Evolutionary conservation across 2,888 invertebrate genomes (phyloP), one percentile per base, ranked within the genome.

Genomic region (Drosophila sordidula): DNA sequence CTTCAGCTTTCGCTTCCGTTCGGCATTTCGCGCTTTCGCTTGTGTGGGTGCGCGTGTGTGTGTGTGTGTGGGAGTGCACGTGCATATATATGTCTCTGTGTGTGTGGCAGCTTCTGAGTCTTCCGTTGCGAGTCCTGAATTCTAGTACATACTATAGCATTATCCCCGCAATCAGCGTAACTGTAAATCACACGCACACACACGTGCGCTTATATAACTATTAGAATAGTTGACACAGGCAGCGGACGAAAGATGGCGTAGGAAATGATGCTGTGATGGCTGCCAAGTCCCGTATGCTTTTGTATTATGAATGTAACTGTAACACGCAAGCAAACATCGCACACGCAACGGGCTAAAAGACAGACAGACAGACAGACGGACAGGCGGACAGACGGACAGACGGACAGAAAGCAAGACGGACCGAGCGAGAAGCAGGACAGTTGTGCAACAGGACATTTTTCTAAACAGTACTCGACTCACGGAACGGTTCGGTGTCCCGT

Each of bases 151-250:
- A 11, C 34, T 12, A 34, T 34, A 34, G 76, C 70, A 83, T 85
- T 88, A 88, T 88, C 87, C 88, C 65, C 69, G 79, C 88, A 86
- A 88, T 80, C 88, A 85, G 84, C 65, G 80, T 68, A 83, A 74
- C 81, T 77, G 84, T 88, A 84, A 85, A 80, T 86, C 88, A 78
- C 67, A 85, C 80, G 79, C 55, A 80, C 69, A 56, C 64, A 39
- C 46, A 42, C 9, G 36, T 26, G 22, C 38, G 12, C 29, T 32
- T 22, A 47, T 50, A 29, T 22, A 71, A 65, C 72, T 70, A 79
- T 75, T 72, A 80, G 64, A 87, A 87, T 77, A 82, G 88, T 85
- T 85, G 85, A 86, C 88, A 86, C 70, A 74, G 58, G 51, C 25
- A 50, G 25, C 34, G 39, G 39, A 46, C 36, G 75, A 65, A 70